These are phyloP conservation scores for Phalacrocorax pelagicus DNA, from an alignment of 2,113 vertebrate species.

Conservation along the genomic window DNA sequence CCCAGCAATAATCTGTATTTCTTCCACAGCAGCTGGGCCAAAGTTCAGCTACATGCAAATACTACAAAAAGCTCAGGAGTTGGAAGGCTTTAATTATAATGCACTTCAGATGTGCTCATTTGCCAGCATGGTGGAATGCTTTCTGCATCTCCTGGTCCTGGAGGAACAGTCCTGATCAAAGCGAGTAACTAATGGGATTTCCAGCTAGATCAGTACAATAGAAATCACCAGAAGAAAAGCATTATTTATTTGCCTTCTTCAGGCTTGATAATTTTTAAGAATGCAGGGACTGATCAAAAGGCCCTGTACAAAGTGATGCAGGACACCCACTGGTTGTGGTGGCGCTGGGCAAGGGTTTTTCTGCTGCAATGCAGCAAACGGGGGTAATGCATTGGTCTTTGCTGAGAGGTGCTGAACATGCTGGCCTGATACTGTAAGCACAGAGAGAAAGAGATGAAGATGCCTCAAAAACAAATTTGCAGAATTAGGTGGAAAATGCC, in stretches of 20 bases:
- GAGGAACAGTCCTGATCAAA: constrained; percentile 22
- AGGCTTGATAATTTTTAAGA: not conserved
- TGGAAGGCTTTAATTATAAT: constrained; percentile 18
- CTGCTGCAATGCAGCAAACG: not conserved
- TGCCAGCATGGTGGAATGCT: not conserved
- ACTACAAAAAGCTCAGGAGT: not conserved
- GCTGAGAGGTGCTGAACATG: fast-evolving
- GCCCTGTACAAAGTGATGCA: fast-evolving
- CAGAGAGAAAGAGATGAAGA: not conserved
- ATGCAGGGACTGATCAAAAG: not conserved
- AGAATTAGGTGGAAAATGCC: not conserved
- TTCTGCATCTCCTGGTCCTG: not conserved
- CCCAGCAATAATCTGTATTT: not conserved
- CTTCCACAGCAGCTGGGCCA: not conserved
- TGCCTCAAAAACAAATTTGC: not conserved
- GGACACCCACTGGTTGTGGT: not conserved
- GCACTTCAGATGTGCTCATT: not conserved
- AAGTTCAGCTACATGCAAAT: constrained; percentile 13
- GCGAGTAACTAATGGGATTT: not conserved
- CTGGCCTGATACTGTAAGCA: not conserved
- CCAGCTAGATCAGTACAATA: not conserved
- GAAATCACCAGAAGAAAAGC: not conserved
- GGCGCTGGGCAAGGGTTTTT: not conserved
- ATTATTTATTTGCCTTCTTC: not conserved
- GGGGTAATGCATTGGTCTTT: not conserved